Conservation (phyloP, 92 coral and sea anemone species). For the Porites lobata region DNA sequence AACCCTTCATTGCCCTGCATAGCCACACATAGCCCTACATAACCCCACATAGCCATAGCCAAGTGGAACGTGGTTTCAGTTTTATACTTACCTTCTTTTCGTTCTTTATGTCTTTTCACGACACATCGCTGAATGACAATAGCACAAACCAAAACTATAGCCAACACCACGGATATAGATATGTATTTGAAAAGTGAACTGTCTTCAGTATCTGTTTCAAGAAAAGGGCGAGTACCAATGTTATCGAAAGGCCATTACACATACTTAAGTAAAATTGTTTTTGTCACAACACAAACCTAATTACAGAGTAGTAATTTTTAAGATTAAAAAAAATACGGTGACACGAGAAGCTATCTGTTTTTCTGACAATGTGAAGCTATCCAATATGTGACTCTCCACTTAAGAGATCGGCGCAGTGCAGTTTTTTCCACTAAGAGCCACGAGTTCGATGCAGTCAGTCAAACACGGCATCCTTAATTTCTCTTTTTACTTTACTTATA, state of each 20-base stretch:
- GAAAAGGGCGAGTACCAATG: background rate
- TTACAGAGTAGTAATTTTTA: no score
- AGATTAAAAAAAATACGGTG: no score
- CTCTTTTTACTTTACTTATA: no score
- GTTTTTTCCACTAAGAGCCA: no score
- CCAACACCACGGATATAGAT: conserved; percentile 20
- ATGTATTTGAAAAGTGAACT: conserved; percentile 14
- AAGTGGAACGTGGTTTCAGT: background rate
- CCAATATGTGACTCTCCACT: no score
- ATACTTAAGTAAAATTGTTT: background rate
- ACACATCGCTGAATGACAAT: conserved; percentile 13
- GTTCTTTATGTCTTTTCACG: conserved; percentile 2
- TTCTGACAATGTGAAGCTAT: no score
- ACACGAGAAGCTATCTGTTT: no score
- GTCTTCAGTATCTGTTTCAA: background rate
- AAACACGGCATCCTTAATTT: no score
- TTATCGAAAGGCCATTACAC: background rate
- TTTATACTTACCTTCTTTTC: background rate
- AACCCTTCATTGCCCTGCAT: background rate
- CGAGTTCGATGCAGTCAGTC: no score
- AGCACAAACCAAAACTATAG: conserved; percentile 3
- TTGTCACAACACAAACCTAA: no score
- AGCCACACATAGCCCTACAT: background rate
- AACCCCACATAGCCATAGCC: background rate
- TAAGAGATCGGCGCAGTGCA: no score